Evolutionary conservation across 53 echinoderm and acorn worm species (phyloP).

Genomic region (Echinarachnius parma): DNA sequence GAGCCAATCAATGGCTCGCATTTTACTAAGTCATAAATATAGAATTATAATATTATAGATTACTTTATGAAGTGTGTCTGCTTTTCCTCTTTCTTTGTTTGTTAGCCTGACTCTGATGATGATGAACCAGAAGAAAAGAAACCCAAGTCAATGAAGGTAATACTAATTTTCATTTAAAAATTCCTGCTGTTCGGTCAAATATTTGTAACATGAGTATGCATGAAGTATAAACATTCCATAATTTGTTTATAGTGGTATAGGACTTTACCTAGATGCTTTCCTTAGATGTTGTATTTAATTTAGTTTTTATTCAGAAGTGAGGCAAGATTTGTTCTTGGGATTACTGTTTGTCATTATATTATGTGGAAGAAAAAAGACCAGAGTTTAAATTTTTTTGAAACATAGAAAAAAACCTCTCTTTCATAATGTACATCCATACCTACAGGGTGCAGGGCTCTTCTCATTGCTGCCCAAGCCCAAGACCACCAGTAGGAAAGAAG

Average conservation of each 20-base stretch:
- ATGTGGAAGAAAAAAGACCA: no score
- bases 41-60: not conserved
- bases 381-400: no score
- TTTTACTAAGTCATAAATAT: not conserved
- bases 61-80: no score
- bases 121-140: conserved; percentile 69
- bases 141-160: conserved; percentile 57
- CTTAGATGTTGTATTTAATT: no score
- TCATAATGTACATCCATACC: no score
- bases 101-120: conserved; percentile 79
- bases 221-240: not conserved
- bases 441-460: conserved; percentile 61
- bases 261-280: no score
- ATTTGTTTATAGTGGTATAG: no score
- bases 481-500: conserved; percentile 60
- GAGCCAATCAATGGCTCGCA: no score
- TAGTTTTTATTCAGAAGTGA: no score
- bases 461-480: conserved; percentile 79
- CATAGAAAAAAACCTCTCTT: no score
- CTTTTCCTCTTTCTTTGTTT: not conserved
- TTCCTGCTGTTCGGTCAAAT: not conserved
- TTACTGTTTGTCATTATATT: no score
- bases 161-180: not conserved
- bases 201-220: not conserved
- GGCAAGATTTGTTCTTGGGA: no score